Evolutionary conservation across 2,797 vertebrate genomes (phyloP), one percentile per base, ranked within the genome.

Genomic region (Microctenopoma stevenorrisi): DNA sequence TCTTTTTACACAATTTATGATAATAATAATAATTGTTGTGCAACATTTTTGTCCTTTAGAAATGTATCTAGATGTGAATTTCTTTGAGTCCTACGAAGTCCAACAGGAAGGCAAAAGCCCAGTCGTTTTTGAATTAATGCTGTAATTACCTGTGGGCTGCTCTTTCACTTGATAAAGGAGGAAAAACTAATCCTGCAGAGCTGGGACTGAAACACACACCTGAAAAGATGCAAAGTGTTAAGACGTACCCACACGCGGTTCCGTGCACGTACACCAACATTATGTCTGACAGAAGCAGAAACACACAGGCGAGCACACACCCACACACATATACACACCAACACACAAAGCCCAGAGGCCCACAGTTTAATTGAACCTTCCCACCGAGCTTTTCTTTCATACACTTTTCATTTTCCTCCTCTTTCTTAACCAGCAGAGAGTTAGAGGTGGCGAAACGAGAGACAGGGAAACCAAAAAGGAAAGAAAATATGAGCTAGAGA

Each of bases 351-450:
- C 89, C 86, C 87, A 79, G 72, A 80, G 84, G 88, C 78, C 66
- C 14, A 7, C 66, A 56, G 70, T 89, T 87, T 89, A 91, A 93
- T 90, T 91, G 87, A 92, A 92, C 90, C 88, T 90, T 89, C 85
- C 81, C 85, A 87, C 85, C 66, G 44, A 90, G 89, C 83, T 54
- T 38, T 30, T 26, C 48, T 43, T 49, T 54, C 35, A 9, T 38
- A 61, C 28, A 5, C 40, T 63, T 75, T 37, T 72, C 25, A 72
- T 42, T 76, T 70, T 70, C 50, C 47, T 63, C 46, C 54, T 44
- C 30, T 59, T 57, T 75, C 57, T 82, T 83, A 88, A 85, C 86
- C 86, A 82, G 78, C 5, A 53, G 77, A 81, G 84, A 83, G 54
- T 76, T 76, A 49, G 72, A 64, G 76, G 75, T 80, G 76, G 71